A percentile compares a stretch with the other conserved stretches of the same genome.
phyloP scores from a whole-genome alignment of 2,113 vertebrate species.

The Nyctibius bracteatus region DNA sequence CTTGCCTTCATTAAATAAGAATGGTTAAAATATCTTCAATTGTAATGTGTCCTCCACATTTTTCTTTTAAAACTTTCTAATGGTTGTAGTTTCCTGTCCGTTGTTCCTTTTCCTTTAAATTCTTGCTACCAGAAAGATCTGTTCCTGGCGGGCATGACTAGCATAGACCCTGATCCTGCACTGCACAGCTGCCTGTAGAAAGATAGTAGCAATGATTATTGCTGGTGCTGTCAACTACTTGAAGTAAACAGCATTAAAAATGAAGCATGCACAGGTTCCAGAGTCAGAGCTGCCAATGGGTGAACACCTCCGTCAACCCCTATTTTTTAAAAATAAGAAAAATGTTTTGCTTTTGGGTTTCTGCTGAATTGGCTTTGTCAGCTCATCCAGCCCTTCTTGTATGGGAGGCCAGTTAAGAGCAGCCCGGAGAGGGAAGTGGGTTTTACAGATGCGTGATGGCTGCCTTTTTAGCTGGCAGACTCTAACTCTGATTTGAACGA shows the following conservation, averaged over 20 bases:
- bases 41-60: background rate
- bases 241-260: background rate
- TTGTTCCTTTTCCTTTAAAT: background rate
- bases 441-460: background rate
- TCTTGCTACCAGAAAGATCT: background rate
- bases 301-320: background rate
- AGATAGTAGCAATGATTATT: background rate
- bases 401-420: background rate
- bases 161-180: background rate
- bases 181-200: background rate
- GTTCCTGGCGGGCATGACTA: background rate
- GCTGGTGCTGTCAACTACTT: background rate
- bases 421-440: background rate
- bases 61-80: background rate
- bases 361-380: background rate
- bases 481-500: fast-evolving
- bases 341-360: background rate
- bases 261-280: background rate
- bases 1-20: background rate
- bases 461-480: background rate
- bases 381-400: background rate
- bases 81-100: background rate
- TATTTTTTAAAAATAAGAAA: background rate
- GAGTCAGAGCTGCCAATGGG: background rate
- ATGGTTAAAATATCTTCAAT: background rate